phyloP scores from a whole-genome alignment of 2,888 invertebrate genomes.

The Deladenus siricidicola region DNA sequence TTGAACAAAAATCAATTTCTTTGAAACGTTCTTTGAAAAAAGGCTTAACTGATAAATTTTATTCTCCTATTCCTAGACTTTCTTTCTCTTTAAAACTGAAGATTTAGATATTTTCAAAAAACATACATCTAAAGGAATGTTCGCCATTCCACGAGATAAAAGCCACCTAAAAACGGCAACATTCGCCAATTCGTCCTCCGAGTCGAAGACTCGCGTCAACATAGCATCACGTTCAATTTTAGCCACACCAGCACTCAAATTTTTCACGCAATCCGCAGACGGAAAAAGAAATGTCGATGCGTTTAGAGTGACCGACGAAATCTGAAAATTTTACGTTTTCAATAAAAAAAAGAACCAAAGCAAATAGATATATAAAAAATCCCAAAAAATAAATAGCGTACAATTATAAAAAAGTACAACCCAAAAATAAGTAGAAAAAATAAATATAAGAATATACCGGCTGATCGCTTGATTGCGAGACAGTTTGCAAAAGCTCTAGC shows the following conservation, averaged over 20 bases:
- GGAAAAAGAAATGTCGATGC: conserved; percentile 3
- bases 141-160: conserved; percentile 34
- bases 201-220: conserved; percentile 56
- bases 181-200: conserved; percentile 77
- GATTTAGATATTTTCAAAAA: no score
- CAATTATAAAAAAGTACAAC: no score
- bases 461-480: neutral
- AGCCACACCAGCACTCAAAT: conserved; percentile 18
- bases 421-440: no score
- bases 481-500: neutral
- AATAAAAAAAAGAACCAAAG: neutral
- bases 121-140: conserved; percentile 35
- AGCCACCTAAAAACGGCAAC: conserved; percentile 67
- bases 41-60: no score
- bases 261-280: conserved; percentile 14
- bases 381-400: neutral
- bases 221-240: conserved; percentile 56
- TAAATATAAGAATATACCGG: neutral
- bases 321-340: neutral
- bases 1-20: no score
- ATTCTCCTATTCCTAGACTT: no score
- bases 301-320: neutral
- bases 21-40: no score
- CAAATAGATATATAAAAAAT: neutral
- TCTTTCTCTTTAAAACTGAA: no score